Base-by-base conservation (phyloP, 2,888 invertebrate species). In the Galerucella nymphaeae region DNA sequence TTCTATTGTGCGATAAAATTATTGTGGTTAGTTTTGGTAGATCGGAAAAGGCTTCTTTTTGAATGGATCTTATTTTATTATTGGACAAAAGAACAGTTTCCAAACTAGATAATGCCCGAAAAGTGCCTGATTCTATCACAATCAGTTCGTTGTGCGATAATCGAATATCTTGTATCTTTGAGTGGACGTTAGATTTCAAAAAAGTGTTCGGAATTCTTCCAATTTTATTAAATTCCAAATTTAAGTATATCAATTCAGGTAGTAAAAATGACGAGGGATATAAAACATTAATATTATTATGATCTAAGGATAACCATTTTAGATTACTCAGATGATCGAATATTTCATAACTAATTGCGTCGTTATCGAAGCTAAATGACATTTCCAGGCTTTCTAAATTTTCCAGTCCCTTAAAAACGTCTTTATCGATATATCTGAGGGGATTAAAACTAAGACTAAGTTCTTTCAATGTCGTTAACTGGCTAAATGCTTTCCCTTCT, bases 391-490 rank as follows among this genome's bases (percentile, higher is more conserved):
- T 94, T 85, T 94, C 94, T 66, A 97, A 87, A 66, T 91, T 90
- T 48, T 93, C 92, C 73, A 96, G 89, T 80, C 94, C 94, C 72
- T 90, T 89, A 84, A 97, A 95, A 20, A 95, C 93, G 83, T 94
- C 91, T 45, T 92, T 91, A 84, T 95, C 94, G 78, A 97, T 90
- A 82, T 93, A 92, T 80, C 92, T 91, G 76, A 98, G 90, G 83
- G 94, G 93, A 87, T 98, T 98, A 87, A 97, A 96, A 84, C 96
- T 96, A 78, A 98, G 88, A 87, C 95, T 95, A 77, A 98, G 90
- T 87, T 97, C 96, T 82, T 93, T 93, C 78, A 98, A 89, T 79
- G 93, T 91, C 77, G 91, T 91, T 67, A 94, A 89, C 53, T 92
- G 92, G 72, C 90, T 89, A 85, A 96, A 94, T 77, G 93, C 90